Conservation (phyloP, 2,113 vertebrate species). For the Myotis davidii region DNA sequence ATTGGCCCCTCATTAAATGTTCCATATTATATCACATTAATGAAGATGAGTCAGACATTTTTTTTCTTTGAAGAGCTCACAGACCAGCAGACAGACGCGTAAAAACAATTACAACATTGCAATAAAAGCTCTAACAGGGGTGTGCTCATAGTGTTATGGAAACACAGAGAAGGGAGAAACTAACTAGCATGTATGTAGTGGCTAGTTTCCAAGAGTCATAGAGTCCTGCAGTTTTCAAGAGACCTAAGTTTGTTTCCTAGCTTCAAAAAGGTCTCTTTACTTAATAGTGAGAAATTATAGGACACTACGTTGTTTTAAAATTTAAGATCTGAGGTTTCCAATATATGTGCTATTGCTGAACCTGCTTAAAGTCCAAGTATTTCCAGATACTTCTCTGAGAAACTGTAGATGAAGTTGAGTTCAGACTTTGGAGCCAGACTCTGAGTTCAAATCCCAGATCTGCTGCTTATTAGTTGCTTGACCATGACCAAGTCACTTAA, state of each 20-base stretch:
- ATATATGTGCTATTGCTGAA: background rate
- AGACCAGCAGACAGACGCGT: background rate
- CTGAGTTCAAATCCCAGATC: constrained; percentile 1
- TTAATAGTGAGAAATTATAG: background rate
- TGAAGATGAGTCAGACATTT: background rate
- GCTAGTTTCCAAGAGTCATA: background rate
- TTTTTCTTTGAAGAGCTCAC: constrained; percentile 8
- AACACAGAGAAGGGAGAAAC: background rate
- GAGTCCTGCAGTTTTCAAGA: constrained; percentile 26
- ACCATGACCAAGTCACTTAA: background rate
- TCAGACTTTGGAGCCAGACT: background rate
- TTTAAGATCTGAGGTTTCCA: constrained; percentile 2
- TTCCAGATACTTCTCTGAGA: background rate
- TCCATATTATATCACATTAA: background rate
- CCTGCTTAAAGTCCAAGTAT: background rate
- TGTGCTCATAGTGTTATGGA: background rate
- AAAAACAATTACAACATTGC: background rate
- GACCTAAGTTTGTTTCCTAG: background rate
- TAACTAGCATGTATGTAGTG: background rate
- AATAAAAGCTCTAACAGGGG: background rate
- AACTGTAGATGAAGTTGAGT: background rate
- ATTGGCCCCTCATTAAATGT: constrained; percentile 46
- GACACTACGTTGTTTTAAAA: background rate
- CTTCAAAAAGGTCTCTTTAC: constrained; percentile 8
- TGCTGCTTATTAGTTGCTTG: background rate